Percentiles rank a stretch among this genome's conserved stretches.
Evolutionary conservation across 2,888 invertebrate genomes (phyloP).

Genomic region (Drosophila mimetica): DNA sequence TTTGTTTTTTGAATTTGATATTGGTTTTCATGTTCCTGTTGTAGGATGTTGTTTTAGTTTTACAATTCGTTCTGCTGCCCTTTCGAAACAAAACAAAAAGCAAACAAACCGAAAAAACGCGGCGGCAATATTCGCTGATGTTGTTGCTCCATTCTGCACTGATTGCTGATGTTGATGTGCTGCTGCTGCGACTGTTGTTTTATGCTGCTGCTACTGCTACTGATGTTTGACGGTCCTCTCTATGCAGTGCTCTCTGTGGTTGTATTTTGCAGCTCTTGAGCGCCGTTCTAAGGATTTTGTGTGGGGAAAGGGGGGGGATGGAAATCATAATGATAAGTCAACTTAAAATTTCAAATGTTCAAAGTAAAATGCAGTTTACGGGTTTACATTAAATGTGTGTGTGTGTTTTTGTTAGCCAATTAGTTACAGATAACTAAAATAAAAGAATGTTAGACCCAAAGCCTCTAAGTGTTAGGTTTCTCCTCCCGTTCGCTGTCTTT

Average conservation of each 20-base stretch:
- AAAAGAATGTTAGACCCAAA: slow-evolving; percentile 59
- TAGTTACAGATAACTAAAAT: slow-evolving; percentile 11
- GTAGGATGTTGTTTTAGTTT: slow-evolving; percentile 8
- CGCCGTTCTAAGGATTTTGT: slow-evolving; percentile 76
- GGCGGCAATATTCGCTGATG: slow-evolving; percentile 25
- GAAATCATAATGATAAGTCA: slow-evolving; percentile 31
- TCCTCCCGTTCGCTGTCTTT: slow-evolving; percentile 12
- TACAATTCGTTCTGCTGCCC: slow-evolving; percentile 30
- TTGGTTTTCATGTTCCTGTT: slow-evolving; percentile 26
- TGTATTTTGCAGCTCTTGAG: slow-evolving; percentile 84
- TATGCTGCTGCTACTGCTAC: slow-evolving; percentile 21
- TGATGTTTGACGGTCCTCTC: slow-evolving; percentile 41
- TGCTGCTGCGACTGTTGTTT: slow-evolving; percentile 8
- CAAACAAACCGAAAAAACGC: slow-evolving; percentile 51
- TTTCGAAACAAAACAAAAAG: slow-evolving; percentile 43
- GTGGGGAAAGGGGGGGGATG: slow-evolving; percentile 29
- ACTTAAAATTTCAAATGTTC: slow-evolving; percentile 23
- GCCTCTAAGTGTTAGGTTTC: slow-evolving; percentile 50
- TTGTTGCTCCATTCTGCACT: slow-evolving; percentile 31
- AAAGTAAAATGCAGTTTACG: slow-evolving; percentile 16
- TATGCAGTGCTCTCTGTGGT: slow-evolving; percentile 85
- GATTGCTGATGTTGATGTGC: slow-evolving; percentile 29
- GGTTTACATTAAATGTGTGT: slow-evolving; percentile 37
- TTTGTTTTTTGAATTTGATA: slow-evolving; percentile 38
- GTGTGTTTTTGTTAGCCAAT: slow-evolving; percentile 19